Conservation (phyloP, 2,888 invertebrate genomes). For the Lithophane semibrunnea region DNA sequence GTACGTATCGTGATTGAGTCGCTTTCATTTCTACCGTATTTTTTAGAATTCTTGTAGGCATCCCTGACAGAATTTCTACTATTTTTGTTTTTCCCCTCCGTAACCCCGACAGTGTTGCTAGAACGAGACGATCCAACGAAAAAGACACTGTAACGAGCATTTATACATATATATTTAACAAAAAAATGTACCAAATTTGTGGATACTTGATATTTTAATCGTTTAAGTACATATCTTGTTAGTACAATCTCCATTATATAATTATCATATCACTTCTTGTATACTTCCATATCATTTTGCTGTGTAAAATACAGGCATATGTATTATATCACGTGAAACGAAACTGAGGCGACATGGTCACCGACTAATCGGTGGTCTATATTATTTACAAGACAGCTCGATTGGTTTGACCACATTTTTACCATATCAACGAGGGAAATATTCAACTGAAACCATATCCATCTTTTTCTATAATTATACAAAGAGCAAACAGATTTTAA, state of each 20-base stretch:
- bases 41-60: conserved; percentile 66
- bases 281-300: conserved; percentile 89
- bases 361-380: conserved; percentile 65
- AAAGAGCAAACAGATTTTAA: conserved; percentile 53
- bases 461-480: conserved; percentile 66
- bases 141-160: conserved; percentile 89
- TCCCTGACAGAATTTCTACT: conserved; percentile 73
- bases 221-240: conserved; percentile 89
- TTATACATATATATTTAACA: conserved; percentile 81
- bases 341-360: conserved; percentile 69
- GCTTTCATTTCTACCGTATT: conserved; percentile 69
- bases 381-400: conserved; percentile 68
- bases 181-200: conserved; percentile 85
- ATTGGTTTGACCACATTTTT: conserved; percentile 69
- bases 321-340: conserved; percentile 81
- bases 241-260: conserved; percentile 87
- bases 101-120: conserved; percentile 82
- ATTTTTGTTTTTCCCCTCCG: conserved; percentile 73
- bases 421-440: conserved; percentile 61
- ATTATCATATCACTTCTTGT: conserved; percentile 89
- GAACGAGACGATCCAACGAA: conserved; percentile 83
- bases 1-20: conserved; percentile 90
- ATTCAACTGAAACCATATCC: conserved; percentile 57
- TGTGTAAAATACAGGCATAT: conserved; percentile 84
- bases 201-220: conserved; percentile 83